Percentiles rank a stretch among this genome's conserved stretches.
Evolutionary conservation across 2,113 vertebrate genomes (phyloP).

Genomic region (Mixornis gularis): DNA sequence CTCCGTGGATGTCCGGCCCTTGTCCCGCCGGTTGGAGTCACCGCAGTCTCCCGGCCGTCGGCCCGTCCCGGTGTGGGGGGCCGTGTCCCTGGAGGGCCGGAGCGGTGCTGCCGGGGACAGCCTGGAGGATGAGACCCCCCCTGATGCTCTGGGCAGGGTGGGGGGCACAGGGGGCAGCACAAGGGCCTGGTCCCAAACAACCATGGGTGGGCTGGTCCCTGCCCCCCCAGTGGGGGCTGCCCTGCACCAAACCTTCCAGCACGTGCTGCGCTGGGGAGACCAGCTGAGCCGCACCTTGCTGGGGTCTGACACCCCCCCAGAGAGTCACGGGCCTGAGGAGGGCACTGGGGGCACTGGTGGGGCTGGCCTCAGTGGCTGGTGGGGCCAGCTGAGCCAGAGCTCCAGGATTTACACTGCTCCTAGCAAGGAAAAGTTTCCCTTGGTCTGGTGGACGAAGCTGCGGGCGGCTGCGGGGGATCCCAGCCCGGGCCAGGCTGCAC

Average conservation of each 20-base stretch:
- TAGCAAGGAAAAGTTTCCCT: constrained; percentile 25
- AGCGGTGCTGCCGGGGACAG: not conserved
- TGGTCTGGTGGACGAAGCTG: constrained; percentile 51
- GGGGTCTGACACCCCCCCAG: not conserved
- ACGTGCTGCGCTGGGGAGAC: constrained; percentile 80
- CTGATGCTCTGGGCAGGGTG: constrained; percentile 43
- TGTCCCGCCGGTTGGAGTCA: not conserved
- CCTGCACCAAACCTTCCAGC: constrained; percentile 85
- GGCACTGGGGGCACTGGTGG: fast-evolving
- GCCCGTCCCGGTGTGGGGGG: fast-evolving
- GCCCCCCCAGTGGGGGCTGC: constrained; percentile 73
- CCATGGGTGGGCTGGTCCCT: constrained; percentile 20
- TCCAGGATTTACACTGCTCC: constrained; percentile 58
- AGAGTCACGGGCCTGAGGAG: not conserved
- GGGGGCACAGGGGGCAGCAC: not conserved
- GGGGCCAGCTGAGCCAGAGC: constrained; percentile 70
- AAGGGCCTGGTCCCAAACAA: fast-evolving
- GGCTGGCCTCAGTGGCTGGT: constrained; percentile 48
- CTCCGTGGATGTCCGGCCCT: constrained; percentile 12
- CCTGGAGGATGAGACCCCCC: constrained; percentile 10
- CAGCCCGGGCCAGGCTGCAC: not conserved
- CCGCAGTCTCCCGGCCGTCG: fast-evolving
- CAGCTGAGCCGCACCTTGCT: constrained; percentile 73
- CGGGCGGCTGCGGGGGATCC: not conserved
- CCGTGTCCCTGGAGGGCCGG: not conserved